phyloP scores from a whole-genome alignment of 2,113 vertebrate genomes.

The Clarias macrocephalus region DNA sequence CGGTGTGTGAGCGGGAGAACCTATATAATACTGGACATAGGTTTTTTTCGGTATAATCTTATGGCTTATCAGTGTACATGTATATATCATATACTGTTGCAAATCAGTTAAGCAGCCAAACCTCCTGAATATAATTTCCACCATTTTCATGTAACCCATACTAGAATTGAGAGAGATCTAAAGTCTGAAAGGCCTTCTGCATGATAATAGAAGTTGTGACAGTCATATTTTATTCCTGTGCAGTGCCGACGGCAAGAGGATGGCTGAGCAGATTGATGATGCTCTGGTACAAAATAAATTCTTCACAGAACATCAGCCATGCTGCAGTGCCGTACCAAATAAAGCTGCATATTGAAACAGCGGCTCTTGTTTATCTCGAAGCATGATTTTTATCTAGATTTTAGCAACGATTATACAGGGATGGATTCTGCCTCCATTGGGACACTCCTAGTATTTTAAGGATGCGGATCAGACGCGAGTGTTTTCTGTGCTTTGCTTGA shows the following conservation, averaged over 20 bases:
- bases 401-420: not conserved
- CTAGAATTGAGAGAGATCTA: not conserved
- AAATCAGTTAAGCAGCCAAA: not conserved
- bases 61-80: no score
- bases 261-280: conserved; percentile 29
- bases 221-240: conserved; percentile 25
- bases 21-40: no score
- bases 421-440: not conserved
- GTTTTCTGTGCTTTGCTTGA: not conserved
- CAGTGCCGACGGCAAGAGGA: conserved; percentile 19
- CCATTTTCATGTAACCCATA: not conserved
- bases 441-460: not conserved
- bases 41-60: no score
- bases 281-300: conserved; percentile 32
- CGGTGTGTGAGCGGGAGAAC: no score
- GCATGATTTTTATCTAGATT: not conserved
- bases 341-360: conserved; percentile 12
- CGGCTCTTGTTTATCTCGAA: conserved; percentile 3
- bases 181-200: not conserved
- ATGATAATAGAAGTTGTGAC: conserved; percentile 16
- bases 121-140: not conserved
- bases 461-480: not conserved
- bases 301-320: conserved; percentile 25
- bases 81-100: not conserved
- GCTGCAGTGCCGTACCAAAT: not conserved